phyloP scores from a whole-genome alignment of 30 jellyfish, hydroid and myxozoan species.

The Catostylus mosaicus region DNA sequence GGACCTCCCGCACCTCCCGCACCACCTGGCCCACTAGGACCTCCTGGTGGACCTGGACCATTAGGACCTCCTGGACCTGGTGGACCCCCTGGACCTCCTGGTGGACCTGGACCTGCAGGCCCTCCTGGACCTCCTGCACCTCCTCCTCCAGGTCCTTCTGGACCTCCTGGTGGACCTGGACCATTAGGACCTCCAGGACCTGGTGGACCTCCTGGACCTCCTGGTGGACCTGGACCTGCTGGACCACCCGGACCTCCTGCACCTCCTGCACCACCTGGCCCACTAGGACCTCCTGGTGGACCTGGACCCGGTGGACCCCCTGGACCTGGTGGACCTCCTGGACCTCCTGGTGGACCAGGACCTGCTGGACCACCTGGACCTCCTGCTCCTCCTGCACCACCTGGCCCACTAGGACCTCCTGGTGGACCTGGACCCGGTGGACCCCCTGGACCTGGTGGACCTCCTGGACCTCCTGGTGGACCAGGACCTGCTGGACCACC shows the following conservation, averaged over 20 bases:
- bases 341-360: conserved; percentile 97
- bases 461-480: conserved; percentile 91
- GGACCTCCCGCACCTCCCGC: conserved; percentile 99
- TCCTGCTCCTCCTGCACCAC: conserved; percentile 90
- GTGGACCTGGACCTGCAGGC: conserved; percentile 68
- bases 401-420: conserved; percentile 77
- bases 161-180: conserved; percentile 90
- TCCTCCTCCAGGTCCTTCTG: conserved; percentile 82
- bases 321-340: conserved; percentile 97
- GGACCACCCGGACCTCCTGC: conserved; percentile 95
- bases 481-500: conserved; percentile 79
- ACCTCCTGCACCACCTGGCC: conserved; percentile 89
- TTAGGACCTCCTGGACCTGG: conserved; percentile 71
- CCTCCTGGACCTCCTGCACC: conserved; percentile 92
- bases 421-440: conserved; percentile 74
- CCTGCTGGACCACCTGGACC: conserved; percentile 98
- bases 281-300: conserved; percentile 92
- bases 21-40: conserved; percentile 88
- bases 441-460: conserved; percentile 81
- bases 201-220: conserved; percentile 82
- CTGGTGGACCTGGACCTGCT: conserved; percentile 80
- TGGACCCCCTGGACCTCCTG: conserved; percentile 76
- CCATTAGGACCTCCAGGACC: conserved; percentile 79
- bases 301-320: conserved; percentile 97
- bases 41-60: conserved; percentile 85